phyloP scores from a whole-genome alignment of 2,113 vertebrate species.

The Lynx canadensis region DNA sequence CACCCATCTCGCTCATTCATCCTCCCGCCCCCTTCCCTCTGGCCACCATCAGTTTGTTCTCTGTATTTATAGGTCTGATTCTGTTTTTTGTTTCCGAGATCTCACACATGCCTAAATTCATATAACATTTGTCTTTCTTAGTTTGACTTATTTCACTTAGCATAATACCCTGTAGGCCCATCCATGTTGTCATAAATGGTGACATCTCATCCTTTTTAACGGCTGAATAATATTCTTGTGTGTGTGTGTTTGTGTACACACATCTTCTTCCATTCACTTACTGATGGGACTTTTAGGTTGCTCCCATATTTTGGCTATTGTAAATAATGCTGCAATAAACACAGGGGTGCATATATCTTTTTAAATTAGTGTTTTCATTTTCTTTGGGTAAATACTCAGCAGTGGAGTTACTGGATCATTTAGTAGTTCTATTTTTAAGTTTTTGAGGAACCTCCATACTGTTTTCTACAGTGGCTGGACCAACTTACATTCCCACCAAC shows the following conservation, averaged over 20 bases:
- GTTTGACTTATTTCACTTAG: not conserved
- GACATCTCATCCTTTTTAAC: not conserved
- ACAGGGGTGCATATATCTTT: not conserved
- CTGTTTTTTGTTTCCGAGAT: not conserved
- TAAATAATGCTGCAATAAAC: not conserved
- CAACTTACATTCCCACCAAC: not conserved
- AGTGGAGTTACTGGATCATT: not conserved
- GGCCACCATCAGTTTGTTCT: not conserved
- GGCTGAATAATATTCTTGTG: not conserved
- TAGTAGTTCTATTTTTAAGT: not conserved
- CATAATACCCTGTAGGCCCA: not conserved
- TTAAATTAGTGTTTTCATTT: not conserved
- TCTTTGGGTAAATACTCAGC: not conserved
- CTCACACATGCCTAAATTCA: not conserved
- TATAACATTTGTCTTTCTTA: not conserved
- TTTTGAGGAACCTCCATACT: not conserved
- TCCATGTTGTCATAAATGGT: not conserved
- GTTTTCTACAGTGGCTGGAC: not conserved
- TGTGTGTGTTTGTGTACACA: not conserved
- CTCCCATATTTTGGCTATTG: not conserved
- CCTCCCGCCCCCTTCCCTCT: not conserved
- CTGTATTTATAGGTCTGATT: not conserved
- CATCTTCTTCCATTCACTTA: not conserved
- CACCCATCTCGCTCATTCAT: not conserved
- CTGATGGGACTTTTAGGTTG: not conserved